These are phyloP conservation scores for Cryptotis parvus DNA, from an alignment of 2,113 vertebrate species.

Conservation along the genomic window DNA sequence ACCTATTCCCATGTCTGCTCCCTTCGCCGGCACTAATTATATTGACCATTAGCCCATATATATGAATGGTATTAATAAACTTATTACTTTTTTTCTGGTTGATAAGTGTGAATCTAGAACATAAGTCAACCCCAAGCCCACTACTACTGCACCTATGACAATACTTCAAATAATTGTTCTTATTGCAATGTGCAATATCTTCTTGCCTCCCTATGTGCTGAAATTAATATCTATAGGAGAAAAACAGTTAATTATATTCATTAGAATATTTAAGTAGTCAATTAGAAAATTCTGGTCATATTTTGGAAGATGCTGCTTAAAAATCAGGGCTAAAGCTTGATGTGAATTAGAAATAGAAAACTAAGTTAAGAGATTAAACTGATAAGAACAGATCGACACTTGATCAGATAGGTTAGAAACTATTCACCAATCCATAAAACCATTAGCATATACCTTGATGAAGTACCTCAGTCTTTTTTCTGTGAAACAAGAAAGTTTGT, in stretches of 20 bases:
- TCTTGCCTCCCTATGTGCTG: neutral
- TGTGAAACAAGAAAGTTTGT: no score
- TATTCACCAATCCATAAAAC: neutral
- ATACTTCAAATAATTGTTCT: conserved; percentile 24
- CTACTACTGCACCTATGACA: no score
- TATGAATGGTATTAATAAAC: no score
- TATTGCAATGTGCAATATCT: neutral
- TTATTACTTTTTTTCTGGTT: no score
- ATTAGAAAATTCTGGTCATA: conserved; percentile 1
- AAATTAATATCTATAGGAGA: neutral
- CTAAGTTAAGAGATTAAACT: neutral
- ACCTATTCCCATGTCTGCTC: no score
- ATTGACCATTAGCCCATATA: no score
- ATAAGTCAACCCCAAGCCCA: no score
- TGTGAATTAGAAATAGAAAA: conserved; percentile 5
- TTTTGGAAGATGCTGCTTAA: neutral
- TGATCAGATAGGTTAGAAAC: conserved; percentile 16
- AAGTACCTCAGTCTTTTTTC: no score
- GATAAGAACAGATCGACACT: no score
- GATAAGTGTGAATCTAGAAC: no score
- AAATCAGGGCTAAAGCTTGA: conserved; percentile 29
- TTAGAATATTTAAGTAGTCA: neutral
- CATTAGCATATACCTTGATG: neutral
- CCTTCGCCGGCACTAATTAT: no score
- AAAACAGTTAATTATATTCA: neutral